Evolutionary conservation across 2,797 vertebrate genomes (phyloP).

Genomic region (Sebastes steindachneri): DNA sequence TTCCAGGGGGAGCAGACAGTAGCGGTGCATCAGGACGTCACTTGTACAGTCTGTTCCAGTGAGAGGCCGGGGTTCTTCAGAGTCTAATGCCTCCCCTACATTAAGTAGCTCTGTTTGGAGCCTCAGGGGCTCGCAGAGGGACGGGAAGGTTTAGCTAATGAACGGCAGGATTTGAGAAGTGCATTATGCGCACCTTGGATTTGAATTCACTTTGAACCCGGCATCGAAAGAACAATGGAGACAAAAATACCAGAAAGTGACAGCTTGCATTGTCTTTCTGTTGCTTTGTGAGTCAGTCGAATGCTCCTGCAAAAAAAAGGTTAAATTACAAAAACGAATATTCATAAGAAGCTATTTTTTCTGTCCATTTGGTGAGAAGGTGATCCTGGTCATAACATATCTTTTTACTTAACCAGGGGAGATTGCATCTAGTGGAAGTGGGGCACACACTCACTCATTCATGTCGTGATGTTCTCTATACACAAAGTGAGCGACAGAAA

Average conservation of each 20-base stretch:
- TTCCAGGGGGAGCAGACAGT: conserved; percentile 3
- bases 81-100: conserved; percentile 2
- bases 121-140: conserved; percentile 2
- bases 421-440: too few species aligned
- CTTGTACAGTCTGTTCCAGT: conserved; percentile 15
- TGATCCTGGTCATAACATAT: too few species aligned
- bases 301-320: background rate
- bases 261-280: background rate
- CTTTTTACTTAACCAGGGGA: too few species aligned
- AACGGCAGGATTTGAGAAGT: conserved; percentile 5
- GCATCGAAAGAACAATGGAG: background rate
- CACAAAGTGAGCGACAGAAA: background rate
- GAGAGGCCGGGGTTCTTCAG: conserved; percentile 7
- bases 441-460: background rate
- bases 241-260: conserved; percentile 3
- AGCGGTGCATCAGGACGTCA: background rate
- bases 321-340: background rate
- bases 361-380: too few species aligned
- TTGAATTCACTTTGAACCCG: background rate
- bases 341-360: background rate
- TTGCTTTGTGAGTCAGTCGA: background rate
- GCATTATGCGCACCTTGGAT: background rate
- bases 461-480: background rate
- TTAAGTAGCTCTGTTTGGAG: conserved; percentile 12
- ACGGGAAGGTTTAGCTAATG: conserved; percentile 7